Percentiles rank a stretch among this genome's conserved stretches.
Conservation (phyloP, 1,140 invertebrate species). For the Lanistes nyassanus region DNA sequence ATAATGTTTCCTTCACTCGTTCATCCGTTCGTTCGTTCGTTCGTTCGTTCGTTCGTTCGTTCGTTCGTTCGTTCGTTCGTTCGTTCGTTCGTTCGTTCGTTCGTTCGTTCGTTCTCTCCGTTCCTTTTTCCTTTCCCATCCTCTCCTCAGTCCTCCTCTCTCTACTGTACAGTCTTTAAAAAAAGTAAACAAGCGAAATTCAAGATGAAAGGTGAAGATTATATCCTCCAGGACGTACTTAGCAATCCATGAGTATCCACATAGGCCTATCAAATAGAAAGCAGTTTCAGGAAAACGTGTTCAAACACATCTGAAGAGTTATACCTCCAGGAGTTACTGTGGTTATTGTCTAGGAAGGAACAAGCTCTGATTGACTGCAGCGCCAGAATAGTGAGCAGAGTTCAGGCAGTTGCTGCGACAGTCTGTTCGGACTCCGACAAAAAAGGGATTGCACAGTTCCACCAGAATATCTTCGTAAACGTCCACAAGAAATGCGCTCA, state of each 20-base stretch:
- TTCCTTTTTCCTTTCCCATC: neutral
- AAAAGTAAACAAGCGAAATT: neutral
- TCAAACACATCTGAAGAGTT: too few relatives aligned
- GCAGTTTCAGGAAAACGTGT: too few relatives aligned
- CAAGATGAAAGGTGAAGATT: too few relatives aligned
- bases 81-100: neutral
- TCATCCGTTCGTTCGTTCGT: too few relatives aligned
- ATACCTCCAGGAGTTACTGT: too few relatives aligned
- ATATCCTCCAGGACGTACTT: too few relatives aligned
- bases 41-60: neutral
- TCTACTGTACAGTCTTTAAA: neutral
- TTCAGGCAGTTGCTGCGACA: neutral
- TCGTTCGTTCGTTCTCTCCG: too few relatives aligned
- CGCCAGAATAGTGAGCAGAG: neutral
- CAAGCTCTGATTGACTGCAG: neutral
- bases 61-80: neutral
- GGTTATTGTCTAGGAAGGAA: too few relatives aligned
- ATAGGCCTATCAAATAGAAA: too few relatives aligned
- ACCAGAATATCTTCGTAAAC: slow-evolving; percentile 2
- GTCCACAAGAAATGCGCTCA: slow-evolving; percentile 16
- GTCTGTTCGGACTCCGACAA: slow-evolving; percentile 17
- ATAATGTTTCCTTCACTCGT: neutral
- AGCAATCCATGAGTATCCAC: too few relatives aligned
- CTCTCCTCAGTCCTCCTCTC: neutral
- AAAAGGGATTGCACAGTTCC: slow-evolving; percentile 8